phyloP scores from a whole-genome alignment of 1,140 invertebrate species.

The Charaxes varanes region DNA sequence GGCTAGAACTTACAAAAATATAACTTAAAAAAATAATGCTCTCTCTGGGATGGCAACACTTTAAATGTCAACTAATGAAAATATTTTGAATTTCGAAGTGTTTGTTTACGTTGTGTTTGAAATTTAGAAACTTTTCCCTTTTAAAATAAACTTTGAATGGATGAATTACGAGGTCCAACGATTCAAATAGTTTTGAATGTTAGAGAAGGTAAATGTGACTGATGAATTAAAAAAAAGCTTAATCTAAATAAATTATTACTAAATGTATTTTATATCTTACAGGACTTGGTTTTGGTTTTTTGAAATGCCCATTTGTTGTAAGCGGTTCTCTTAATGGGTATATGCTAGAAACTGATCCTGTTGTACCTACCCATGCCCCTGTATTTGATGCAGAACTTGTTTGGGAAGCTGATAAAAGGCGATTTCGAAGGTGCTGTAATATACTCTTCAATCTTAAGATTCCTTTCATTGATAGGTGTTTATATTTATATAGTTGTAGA shows the following conservation, averaged over 20 bases:
- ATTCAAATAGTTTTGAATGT: slow-evolving; percentile 62
- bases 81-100: slow-evolving; percentile 24
- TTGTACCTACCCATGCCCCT: slow-evolving; percentile 52
- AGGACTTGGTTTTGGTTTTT: slow-evolving; percentile 65
- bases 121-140: slow-evolving; percentile 18
- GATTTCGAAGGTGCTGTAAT: slow-evolving; percentile 62
- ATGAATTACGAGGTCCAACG: slow-evolving; percentile 57
- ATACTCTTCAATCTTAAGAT: slow-evolving; percentile 1
- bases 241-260: not conserved
- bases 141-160: slow-evolving; percentile 37
- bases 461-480: too few species aligned
- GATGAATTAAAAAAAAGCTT: slow-evolving; percentile 1
- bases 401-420: slow-evolving; percentile 65
- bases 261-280: slow-evolving; percentile 19
- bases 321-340: slow-evolving; percentile 64
- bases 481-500: too few species aligned
- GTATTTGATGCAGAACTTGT: slow-evolving; percentile 64
- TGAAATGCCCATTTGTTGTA: slow-evolving; percentile 50
- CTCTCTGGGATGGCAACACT: too few species aligned
- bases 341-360: slow-evolving; percentile 59
- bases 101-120: slow-evolving; percentile 25
- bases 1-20: too few species aligned
- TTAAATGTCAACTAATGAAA: not conserved
- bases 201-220: slow-evolving; percentile 45
- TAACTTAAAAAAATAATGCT: too few species aligned